Conservation (phyloP, 92 coral and sea anemone species). For the Isaurus tuberculatus region DNA sequence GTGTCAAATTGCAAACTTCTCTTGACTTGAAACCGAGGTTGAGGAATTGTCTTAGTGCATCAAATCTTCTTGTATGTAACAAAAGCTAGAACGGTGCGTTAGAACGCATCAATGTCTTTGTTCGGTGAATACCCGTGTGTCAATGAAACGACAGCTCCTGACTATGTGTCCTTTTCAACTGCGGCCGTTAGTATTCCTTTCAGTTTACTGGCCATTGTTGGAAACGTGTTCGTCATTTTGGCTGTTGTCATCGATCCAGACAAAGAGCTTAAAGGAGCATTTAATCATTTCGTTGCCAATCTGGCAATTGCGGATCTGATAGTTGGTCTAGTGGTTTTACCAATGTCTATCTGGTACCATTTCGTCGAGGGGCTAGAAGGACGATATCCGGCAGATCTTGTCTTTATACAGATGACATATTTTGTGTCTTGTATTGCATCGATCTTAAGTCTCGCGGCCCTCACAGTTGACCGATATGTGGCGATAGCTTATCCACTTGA, state of each 20-base stretch:
- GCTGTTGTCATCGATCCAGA: constrained; percentile 84
- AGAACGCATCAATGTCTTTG: constrained; percentile 64
- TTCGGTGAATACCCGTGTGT: constrained; percentile 78
- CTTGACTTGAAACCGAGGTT: not conserved
- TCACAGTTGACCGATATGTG: constrained; percentile 85
- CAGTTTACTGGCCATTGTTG: constrained; percentile 63
- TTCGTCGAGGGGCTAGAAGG: constrained; percentile 70
- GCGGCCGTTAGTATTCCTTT: constrained; percentile 59
- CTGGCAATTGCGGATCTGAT: constrained; percentile 77
- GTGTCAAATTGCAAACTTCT: too few relatives aligned
- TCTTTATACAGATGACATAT: constrained; percentile 67
- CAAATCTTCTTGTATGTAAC: too few relatives aligned
- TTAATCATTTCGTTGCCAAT: constrained; percentile 82
- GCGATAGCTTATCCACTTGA: constrained; percentile 83
- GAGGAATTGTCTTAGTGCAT: not conserved
- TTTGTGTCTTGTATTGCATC: constrained; percentile 86
- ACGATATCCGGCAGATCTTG: constrained; percentile 44
- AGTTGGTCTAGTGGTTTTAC: constrained; percentile 74
- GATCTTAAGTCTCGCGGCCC: constrained; percentile 86
- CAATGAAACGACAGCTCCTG: constrained; percentile 70
- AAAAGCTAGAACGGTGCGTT: not conserved
- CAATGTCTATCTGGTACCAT: constrained; percentile 65
- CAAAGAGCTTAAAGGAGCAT: constrained; percentile 78
- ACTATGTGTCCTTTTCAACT: constrained; percentile 68
- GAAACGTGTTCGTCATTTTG: constrained; percentile 75